These are phyloP conservation scores for Clytia hemisphaerica DNA, from an alignment of 30 jellyfish, hydroid and myxozoan genomes.

Conservation along the genomic window DNA sequence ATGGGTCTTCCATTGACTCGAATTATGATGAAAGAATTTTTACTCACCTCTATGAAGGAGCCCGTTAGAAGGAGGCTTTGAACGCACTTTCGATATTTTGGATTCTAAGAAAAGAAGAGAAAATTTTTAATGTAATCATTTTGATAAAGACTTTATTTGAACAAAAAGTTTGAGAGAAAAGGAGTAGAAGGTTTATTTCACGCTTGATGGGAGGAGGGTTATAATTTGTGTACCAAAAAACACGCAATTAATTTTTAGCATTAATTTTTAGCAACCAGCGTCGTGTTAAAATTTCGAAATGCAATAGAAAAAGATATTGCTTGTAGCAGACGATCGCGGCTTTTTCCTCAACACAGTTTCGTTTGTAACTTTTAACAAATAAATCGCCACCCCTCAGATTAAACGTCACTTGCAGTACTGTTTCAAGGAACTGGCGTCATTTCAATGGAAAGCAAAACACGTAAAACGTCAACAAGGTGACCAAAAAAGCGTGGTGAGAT, in stretches of 20 bases:
- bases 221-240: too few relatives aligned
- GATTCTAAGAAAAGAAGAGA: conserved; percentile 40
- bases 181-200: too few relatives aligned
- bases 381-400: not conserved
- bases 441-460: not conserved
- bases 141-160: not conserved
- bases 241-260: too few relatives aligned
- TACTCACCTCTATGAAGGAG: conserved; percentile 80
- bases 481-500: not conserved
- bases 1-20: too few relatives aligned
- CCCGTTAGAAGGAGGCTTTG: conserved; percentile 63
- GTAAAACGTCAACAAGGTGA: not conserved
- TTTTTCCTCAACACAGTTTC: too few relatives aligned
- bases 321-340: too few relatives aligned
- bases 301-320: too few relatives aligned
- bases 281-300: too few relatives aligned
- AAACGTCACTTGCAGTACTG: not conserved
- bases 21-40: not conserved
- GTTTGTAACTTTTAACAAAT: conserved; percentile 4
- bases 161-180: too few relatives aligned
- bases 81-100: conserved; percentile 63
- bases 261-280: too few relatives aligned
- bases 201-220: too few relatives aligned
- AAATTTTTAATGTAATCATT: not conserved
- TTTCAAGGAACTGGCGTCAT: not conserved